phyloP scores from a whole-genome alignment of 2,888 invertebrate species.

The Patella pellucida region DNA sequence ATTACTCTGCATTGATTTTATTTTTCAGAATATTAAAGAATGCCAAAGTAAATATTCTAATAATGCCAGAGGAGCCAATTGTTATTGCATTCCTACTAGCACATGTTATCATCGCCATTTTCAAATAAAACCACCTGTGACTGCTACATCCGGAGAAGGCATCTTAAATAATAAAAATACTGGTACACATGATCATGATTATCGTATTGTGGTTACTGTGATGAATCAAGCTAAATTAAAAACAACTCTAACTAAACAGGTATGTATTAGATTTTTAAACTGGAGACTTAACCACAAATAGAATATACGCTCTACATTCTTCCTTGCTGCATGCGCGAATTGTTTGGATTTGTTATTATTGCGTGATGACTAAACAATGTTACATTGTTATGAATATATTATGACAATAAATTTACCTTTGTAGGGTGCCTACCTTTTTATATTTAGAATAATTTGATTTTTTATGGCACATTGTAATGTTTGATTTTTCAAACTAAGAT shows the following conservation, averaged over 20 bases:
- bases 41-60: slow-evolving; percentile 34
- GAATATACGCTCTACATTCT: too few species aligned
- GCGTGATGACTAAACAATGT: too few species aligned
- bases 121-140: slow-evolving; percentile 35
- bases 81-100: slow-evolving; percentile 47
- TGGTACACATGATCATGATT: slow-evolving; percentile 51
- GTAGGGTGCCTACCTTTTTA: too few species aligned
- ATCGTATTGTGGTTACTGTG: slow-evolving; percentile 45
- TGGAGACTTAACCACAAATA: too few species aligned
- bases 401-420: too few species aligned
- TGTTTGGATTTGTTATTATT: too few species aligned
- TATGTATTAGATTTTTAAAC: slow-evolving; percentile 13
- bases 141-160: slow-evolving; percentile 28
- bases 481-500: too few species aligned
- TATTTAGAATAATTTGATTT: too few species aligned
- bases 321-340: too few species aligned
- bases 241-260: slow-evolving; percentile 39
- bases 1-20: neutral
- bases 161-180: slow-evolving; percentile 29
- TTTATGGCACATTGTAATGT: too few species aligned
- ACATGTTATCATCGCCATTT: slow-evolving; percentile 50
- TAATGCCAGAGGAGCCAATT: slow-evolving; percentile 39
- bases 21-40: slow-evolving; percentile 29
- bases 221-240: slow-evolving; percentile 44
- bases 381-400: too few species aligned